Conservation (phyloP, 2,797 vertebrate species). For the Harpagifer antarcticus region DNA sequence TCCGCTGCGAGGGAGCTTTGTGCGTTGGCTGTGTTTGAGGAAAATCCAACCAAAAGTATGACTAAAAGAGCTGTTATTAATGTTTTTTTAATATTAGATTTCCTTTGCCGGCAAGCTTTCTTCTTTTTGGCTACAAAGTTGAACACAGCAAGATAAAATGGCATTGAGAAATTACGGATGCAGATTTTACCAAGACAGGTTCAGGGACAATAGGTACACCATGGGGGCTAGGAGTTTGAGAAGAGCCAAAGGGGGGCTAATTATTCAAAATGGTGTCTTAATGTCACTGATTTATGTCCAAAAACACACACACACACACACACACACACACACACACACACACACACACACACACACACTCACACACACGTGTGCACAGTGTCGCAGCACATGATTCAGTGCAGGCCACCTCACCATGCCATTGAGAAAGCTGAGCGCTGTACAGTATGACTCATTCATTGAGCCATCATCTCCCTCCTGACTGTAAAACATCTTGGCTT, state of each 20-base stretch:
- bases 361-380: conserved; percentile 7
- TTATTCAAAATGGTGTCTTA: conserved; percentile 23
- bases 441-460: conserved; percentile 66
- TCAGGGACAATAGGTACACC: neutral
- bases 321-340: conserved; percentile 29
- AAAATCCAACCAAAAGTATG: neutral
- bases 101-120: neutral
- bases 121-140: neutral
- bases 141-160: neutral
- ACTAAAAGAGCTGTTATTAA: conserved; percentile 4
- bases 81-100: conserved; percentile 1
- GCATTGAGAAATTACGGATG: neutral
- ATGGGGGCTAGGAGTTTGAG: neutral
- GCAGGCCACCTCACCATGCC: conserved; percentile 47
- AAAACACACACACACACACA: conserved; percentile 24
- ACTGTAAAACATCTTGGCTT: conserved; percentile 73
- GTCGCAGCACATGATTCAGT: conserved; percentile 39
- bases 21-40: conserved; percentile 8
- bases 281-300: conserved; percentile 41
- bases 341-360: conserved; percentile 21
- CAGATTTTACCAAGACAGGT: neutral
- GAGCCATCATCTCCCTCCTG: conserved; percentile 57
- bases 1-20: conserved; percentile 27
- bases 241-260: neutral
- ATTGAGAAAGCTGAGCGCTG: conserved; percentile 51